Evolutionary conservation across 1,140 invertebrate genomes (phyloP).

Genomic region (Diachasma alloeum): DNA sequence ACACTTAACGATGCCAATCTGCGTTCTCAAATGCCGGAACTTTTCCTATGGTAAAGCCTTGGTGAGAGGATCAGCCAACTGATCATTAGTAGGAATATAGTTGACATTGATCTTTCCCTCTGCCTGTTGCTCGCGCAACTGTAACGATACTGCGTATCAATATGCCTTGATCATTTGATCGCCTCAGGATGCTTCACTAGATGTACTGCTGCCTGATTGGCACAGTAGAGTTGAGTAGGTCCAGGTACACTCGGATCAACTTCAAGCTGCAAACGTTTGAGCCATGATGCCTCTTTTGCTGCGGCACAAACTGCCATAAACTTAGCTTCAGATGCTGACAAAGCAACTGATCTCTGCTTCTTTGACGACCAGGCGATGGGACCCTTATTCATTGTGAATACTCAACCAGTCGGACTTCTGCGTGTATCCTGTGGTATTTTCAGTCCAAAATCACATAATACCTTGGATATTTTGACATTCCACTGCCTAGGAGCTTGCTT

Average conservation of each 20-base stretch:
- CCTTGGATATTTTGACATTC: slow-evolving; percentile 44
- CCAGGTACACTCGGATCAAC: neutral
- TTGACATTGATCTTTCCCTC: slow-evolving; percentile 20
- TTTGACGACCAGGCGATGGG: slow-evolving; percentile 55
- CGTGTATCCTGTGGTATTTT: slow-evolving; percentile 33
- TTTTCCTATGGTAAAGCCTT: neutral
- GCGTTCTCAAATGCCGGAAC: neutral
- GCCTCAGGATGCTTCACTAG: slow-evolving; percentile 51
- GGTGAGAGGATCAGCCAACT: slow-evolving; percentile 21
- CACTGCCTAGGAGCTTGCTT: slow-evolving; percentile 56
- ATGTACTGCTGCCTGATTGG: slow-evolving; percentile 52
- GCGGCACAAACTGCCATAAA: slow-evolving; percentile 56
- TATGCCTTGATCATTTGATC: slow-evolving; percentile 46
- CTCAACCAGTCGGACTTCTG: slow-evolving; percentile 48
- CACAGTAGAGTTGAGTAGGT: slow-evolving; percentile 36
- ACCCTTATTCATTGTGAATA: slow-evolving; percentile 45
- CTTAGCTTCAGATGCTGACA: slow-evolving; percentile 49
- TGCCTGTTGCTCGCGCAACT: slow-evolving; percentile 32
- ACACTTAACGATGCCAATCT: too few species aligned
- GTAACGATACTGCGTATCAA: slow-evolving; percentile 44
- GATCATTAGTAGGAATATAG: slow-evolving; percentile 31
- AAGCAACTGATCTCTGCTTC: slow-evolving; percentile 41
- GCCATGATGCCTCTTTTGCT: slow-evolving; percentile 51
- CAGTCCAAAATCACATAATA: slow-evolving; percentile 24
- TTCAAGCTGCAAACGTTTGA: slow-evolving; percentile 36